A percentile compares a stretch with the other conserved stretches of the same genome.
These are phyloP conservation scores for Anabas testudineus DNA, from an alignment of 2,797 vertebrate species.

Conservation along the genomic window DNA sequence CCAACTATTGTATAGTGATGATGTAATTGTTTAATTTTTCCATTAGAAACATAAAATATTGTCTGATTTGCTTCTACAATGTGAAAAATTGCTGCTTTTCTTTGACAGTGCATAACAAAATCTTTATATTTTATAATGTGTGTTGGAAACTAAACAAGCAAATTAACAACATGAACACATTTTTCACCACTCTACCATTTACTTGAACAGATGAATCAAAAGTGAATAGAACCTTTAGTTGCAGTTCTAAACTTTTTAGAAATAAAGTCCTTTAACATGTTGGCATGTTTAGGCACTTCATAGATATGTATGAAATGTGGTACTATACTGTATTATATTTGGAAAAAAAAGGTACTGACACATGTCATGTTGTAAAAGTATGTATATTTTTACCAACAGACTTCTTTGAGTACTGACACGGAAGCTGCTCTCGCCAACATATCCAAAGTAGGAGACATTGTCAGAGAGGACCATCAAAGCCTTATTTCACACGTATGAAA, in stretches of 20 bases:
- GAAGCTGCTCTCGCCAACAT: conserved; percentile 72
- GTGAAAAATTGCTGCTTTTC: neutral
- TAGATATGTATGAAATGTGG: neutral
- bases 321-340: too few species aligned
- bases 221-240: neutral
- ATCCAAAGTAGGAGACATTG: conserved; percentile 58
- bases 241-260: neutral
- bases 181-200: neutral
- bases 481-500: conserved; percentile 75
- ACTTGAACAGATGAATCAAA: neutral
- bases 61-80: neutral
- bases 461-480: conserved; percentile 76
- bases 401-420: conserved; percentile 62
- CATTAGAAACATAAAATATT: too few species aligned
- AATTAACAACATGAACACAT: too few species aligned
- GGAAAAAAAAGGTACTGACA: neutral
- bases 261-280: neutral
- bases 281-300: neutral
- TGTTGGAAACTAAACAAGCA: too few species aligned
- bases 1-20: neutral
- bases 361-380: neutral
- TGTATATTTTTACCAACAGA: conserved; percentile 60
- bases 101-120: neutral
- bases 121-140: neutral
- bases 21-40: neutral